Evolutionary conservation across 2,888 invertebrate genomes (phyloP).

Genomic region (Tholera decimalis): DNA sequence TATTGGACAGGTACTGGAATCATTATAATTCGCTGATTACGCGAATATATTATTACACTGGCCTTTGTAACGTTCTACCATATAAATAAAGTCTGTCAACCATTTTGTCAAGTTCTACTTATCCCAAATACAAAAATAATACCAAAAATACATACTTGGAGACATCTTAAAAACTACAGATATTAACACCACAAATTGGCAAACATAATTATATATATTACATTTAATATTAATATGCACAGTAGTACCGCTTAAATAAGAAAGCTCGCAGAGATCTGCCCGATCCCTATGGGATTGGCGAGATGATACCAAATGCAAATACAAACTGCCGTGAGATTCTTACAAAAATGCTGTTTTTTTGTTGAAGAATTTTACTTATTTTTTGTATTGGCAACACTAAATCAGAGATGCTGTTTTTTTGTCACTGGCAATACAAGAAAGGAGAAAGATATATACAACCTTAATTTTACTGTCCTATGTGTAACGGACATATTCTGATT

Average conservation of each 20-base stretch:
- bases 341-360: constrained; percentile 25
- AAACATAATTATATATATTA: constrained; percentile 40
- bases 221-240: constrained; percentile 44
- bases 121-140: neutral
- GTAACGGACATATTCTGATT: neutral
- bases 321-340: constrained; percentile 52
- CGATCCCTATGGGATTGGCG: constrained; percentile 28
- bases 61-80: neutral
- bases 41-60: too few relatives aligned
- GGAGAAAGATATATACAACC: neutral
- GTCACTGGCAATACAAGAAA: neutral
- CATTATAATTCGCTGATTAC: too few relatives aligned
- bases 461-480: neutral
- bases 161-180: constrained; percentile 30
- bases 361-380: constrained; percentile 28
- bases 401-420: neutral
- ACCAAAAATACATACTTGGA: constrained; percentile 11
- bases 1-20: too few relatives aligned
- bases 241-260: constrained; percentile 26
- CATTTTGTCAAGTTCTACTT: constrained; percentile 3
- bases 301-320: constrained; percentile 42
- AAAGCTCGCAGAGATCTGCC: constrained; percentile 57
- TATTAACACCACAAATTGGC: constrained; percentile 48
- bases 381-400: constrained; percentile 8
- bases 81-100: neutral